Evolutionary conservation across 2,888 invertebrate genomes (phyloP), one percentile per base, ranked within the genome.

Genomic region (Drosophila macrospina): DNA sequence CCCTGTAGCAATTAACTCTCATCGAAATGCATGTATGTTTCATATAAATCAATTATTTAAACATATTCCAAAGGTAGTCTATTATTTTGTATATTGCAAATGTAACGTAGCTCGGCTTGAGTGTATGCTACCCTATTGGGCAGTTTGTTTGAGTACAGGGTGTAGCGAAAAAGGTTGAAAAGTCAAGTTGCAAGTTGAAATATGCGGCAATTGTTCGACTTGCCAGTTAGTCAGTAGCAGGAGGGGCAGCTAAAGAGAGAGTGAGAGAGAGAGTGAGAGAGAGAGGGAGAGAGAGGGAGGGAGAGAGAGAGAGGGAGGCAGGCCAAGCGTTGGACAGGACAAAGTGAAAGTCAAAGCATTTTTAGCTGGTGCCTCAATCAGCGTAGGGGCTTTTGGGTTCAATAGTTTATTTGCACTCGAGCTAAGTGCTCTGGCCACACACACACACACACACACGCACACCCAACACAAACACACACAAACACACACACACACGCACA

Each of bases 141-240:
- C 3, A 11, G 11, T 7, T 30, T 24, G 13, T 32, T 32, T 44
- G 16, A 5, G 24, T 30, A 10, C 16, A 47, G 54, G 55, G 55
- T 62, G 32, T 32, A n/a, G 3, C 20, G 37, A 34, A 68, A 79
- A 75, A 80, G 67, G 77, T 79, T 80, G 44, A 72, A 80, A 83
- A 85, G 83, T 84, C 83, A 84, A 84, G 85, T 83, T 83, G 83
- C 83, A 84, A 84, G 84, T 81, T 80, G 84, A 84, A 81, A 84
- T 80, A 80, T 81, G 82, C 69, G 81, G 70, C 84, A 79, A 82
- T 76, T 83, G 82, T 81, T 79, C 74, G 62, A 61, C 66, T 73
- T 75, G 71, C 52, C 62, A 47, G 63, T 8, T 63, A 39, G 52
- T 28, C 7, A 16, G 54, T n/a, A n/a, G 16, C 13, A 10, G 34